Evolutionary conservation across 2,113 vertebrate genomes (phyloP), one percentile per base, ranked within the genome.

Genomic region (Scomber colias): DNA sequence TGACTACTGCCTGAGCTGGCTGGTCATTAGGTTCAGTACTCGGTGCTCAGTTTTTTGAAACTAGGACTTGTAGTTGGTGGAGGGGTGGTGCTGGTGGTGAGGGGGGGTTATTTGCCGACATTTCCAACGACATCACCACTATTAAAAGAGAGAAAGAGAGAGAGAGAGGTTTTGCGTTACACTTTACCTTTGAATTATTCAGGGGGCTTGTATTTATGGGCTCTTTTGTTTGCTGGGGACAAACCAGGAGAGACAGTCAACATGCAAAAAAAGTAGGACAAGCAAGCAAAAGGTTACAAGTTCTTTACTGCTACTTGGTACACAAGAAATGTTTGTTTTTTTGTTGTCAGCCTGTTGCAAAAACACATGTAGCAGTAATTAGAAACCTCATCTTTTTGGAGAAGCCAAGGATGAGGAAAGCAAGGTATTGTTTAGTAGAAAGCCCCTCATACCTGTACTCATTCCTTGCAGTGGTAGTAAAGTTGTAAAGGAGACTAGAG

Each of bases 141-240:
- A 71, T 50, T 27, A 27, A 21, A 15, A 15, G 54, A 78, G 46
- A 81, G 48, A 21, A 1, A 21, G 21, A 21, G 21, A 21, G 21
- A 21, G 21, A 66, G 92, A 72, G 72, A 27, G 24, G 24, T 27
- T 27, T 94, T 87, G 53, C 69, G 69, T 95, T 95, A 88, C 94
- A 79, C 82, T 73, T 66, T 50, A 51, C 44, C 63, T 86, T 49
- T 95, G 66, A 95, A 95, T 95, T 92, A 95, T 95, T 95, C 71
- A 95, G 83, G 35, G 82, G 35, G 82, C 76, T 81, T 92, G 74
- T 82, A 85, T 91, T 94, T 92, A 90, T 81, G 84, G 84, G 69
- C 62, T 75, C 84, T 87, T 91, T 93, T 93, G 92, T 95, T 85
- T 83, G 81, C 83, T 53, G 48, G 77, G 80, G 24, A 27, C 24